Conservation (phyloP, 2,113 vertebrate species). For the Chamaea fasciata region DNA sequence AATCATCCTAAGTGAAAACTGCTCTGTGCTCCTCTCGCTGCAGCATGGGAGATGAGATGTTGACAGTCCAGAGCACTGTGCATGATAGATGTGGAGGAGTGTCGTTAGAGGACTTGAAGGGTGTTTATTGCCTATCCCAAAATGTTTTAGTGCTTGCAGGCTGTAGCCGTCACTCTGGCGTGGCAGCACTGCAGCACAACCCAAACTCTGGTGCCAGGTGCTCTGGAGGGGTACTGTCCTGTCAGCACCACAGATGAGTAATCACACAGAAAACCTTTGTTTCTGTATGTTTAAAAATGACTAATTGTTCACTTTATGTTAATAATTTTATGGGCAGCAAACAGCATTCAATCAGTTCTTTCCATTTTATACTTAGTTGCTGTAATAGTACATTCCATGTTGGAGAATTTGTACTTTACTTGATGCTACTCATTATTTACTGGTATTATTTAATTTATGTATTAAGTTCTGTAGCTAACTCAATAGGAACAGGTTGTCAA, state of each 20-base stretch:
- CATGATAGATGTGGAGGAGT: neutral
- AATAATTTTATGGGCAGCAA: neutral
- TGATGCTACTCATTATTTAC: neutral
- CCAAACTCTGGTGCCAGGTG: neutral
- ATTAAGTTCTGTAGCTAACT: neutral
- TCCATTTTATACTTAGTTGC: neutral
- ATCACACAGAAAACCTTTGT: neutral
- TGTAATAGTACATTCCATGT: neutral
- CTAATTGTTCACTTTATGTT: neutral
- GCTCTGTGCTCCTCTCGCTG: neutral
- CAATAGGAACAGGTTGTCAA: neutral
- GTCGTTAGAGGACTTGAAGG: neutral
- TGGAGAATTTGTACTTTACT: neutral
- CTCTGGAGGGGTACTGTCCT: neutral
- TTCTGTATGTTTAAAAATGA: neutral
- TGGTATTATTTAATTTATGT: neutral
- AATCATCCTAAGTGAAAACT: neutral
- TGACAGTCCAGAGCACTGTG: neutral
- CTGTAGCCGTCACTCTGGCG: neutral
- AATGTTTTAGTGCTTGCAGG: neutral
- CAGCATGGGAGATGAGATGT: neutral
- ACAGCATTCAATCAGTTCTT: neutral
- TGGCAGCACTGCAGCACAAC: neutral
- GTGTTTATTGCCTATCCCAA: neutral
- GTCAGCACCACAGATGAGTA: neutral